Percentiles rank a stretch among this genome's conserved stretches.
Evolutionary conservation across 2,113 vertebrate species (phyloP).

Genomic region (Cathartes aura): DNA sequence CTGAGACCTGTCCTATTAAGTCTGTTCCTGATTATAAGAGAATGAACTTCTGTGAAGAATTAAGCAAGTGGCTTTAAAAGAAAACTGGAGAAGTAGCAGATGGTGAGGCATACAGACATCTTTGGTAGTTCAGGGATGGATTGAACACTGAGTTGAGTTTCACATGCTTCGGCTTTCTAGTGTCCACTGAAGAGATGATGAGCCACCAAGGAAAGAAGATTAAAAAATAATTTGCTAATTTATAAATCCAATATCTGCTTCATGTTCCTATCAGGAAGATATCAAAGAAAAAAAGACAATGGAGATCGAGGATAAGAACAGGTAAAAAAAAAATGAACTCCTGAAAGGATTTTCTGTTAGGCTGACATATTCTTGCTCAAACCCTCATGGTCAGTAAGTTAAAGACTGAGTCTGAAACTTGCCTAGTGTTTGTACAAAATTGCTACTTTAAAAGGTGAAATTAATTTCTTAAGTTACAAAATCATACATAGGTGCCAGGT

Average conservation of each 20-base stretch:
- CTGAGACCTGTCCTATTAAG: background rate
- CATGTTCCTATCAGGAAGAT: conserved; percentile 33
- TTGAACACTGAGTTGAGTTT: background rate
- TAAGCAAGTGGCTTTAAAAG: background rate
- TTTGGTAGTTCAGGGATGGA: background rate
- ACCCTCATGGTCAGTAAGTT: background rate
- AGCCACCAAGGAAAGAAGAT: background rate
- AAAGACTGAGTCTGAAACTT: background rate
- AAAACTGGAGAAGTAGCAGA: background rate
- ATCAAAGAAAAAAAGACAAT: conserved; percentile 52
- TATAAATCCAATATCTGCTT: conserved; percentile 28
- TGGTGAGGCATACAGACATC: background rate
- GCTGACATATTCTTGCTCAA: background rate
- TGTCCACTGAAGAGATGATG: background rate
- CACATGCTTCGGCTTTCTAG: background rate
- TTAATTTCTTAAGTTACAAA: background rate
- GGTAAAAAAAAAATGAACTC: conserved; percentile 57
- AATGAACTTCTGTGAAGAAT: background rate
- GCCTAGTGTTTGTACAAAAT: background rate
- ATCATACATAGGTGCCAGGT: background rate
- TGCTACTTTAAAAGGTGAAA: background rate
- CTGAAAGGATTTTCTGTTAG: background rate
- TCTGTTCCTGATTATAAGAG: background rate
- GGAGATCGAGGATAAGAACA: conserved; percentile 66
- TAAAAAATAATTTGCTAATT: background rate